These are phyloP conservation scores for Orthonychiurus folsomi DNA, from an alignment of 2,888 invertebrate species.

Conservation along the genomic window DNA sequence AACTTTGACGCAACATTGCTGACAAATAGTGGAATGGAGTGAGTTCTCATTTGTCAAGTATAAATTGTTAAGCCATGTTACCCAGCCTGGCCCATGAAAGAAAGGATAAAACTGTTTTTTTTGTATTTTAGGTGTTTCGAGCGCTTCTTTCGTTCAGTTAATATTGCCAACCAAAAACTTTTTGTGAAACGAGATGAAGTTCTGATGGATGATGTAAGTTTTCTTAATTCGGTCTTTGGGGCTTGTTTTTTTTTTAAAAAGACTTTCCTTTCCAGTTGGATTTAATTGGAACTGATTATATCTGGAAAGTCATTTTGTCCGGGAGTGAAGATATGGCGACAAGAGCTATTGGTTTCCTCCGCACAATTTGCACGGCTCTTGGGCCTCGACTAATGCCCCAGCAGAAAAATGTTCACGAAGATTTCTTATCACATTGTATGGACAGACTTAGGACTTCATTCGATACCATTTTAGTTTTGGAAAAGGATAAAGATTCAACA, in stretches of 20 bases:
- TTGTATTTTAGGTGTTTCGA: slow-evolving; percentile 52
- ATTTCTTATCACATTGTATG: slow-evolving; percentile 83
- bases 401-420: slow-evolving; percentile 76
- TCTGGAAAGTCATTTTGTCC: slow-evolving; percentile 74
- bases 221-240: neutral
- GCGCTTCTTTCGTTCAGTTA: slow-evolving; percentile 88
- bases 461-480: slow-evolving; percentile 64
- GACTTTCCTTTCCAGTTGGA: slow-evolving; percentile 47
- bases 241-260: neutral
- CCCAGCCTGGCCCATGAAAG: neutral
- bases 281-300: slow-evolving; percentile 89
- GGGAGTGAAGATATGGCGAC: slow-evolving; percentile 86
- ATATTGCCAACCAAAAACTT: slow-evolving; percentile 86
- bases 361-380: slow-evolving; percentile 87
- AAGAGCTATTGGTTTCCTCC: slow-evolving; percentile 80
- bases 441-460: slow-evolving; percentile 77
- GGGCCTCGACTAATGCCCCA: slow-evolving; percentile 73
- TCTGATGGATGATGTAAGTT: slow-evolving; percentile 71
- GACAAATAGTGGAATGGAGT: slow-evolving; percentile 92
- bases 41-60: slow-evolving; percentile 41
- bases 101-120: too few species aligned
- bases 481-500: slow-evolving; percentile 49
- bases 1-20: slow-evolving; percentile 81
- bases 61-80: neutral
- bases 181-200: slow-evolving; percentile 74